Base-by-base conservation (phyloP, 2,888 invertebrate genomes). In the Neocrepidodera transversa region DNA sequence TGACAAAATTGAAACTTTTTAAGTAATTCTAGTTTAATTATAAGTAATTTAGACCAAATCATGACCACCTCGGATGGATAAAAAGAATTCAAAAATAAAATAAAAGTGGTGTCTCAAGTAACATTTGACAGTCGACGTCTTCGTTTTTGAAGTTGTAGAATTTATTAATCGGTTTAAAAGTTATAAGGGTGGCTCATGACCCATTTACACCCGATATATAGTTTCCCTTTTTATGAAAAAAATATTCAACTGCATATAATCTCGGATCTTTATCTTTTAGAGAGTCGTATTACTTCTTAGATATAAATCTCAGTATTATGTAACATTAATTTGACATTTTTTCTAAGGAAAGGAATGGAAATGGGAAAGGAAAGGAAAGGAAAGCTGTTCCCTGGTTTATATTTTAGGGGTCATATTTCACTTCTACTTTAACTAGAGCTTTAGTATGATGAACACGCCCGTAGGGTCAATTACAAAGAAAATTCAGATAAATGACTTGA, bases 401-500 rank as follows among this genome's bases (percentile, higher is more conserved):
- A 42, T 51, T 51, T 38, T 14, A 16, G 28, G n/a, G 43, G 43
- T 36, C 42, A 45, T 58, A 45, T 51, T 36, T 51, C 30, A 51
- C 51, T 14, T 36, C 51, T 20, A 35, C 38, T 50, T 51, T 13
- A 14, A 23, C 23, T 23, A 23, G 32, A 58, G 50, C 51, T 51
- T 58, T 51, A 58, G 57, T 58, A 58, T 58, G 57, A 58, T 48
- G 51, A 58, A 58, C 57, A 58, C 57, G 57, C 57, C 20, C 26
- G 26, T 50, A 58, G 57, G 59, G 53, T 54, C 53, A 54, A 59
- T 59, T 59, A 59, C 54, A 20, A 49, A 59, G 59, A 54, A 59
- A 59, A 59, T 59, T 49, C 53, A 53, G 59, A 59, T 49, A 54
- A 59, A 59, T 53, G 59, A 54, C 49, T 59, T 43, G 38, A 42